A percentile compares a stretch with the other conserved stretches of the same genome.
Evolutionary conservation across 2,113 vertebrate genomes (phyloP).

Genomic region (Speoplatyrhinus poulsoni): DNA sequence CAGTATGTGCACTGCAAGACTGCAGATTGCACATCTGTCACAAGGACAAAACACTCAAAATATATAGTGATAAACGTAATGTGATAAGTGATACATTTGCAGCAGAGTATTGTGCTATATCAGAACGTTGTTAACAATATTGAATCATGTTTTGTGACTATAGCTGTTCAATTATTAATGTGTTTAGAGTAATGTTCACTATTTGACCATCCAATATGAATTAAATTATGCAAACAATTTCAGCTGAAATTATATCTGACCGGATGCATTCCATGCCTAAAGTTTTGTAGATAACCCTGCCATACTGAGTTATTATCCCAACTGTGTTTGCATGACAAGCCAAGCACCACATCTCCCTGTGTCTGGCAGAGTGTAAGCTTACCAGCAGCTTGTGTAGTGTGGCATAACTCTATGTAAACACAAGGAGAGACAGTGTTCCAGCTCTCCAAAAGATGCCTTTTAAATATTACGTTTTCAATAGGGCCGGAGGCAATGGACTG

Average conservation of each 20-base stretch:
- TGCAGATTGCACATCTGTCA: slow-evolving; percentile 32
- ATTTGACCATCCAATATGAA: neutral
- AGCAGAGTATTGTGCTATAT: neutral
- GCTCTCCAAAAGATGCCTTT: slow-evolving; percentile 30
- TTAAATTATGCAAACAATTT: neutral
- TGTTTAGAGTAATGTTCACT: too few relatives aligned
- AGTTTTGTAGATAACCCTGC: slow-evolving; percentile 7
- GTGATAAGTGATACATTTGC: too few relatives aligned
- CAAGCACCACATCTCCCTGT: slow-evolving; percentile 30
- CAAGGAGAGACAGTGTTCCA: slow-evolving; percentile 16
- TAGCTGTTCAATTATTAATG: too few relatives aligned
- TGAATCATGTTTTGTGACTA: too few relatives aligned
- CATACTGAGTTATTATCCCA: slow-evolving; percentile 12
- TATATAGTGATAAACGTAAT: neutral
- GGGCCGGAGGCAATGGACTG: slow-evolving; percentile 31
- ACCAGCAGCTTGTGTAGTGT: slow-evolving; percentile 22
- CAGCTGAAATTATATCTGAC: slow-evolving; percentile 3
- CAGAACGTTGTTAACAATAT: neutral
- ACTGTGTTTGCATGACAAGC: slow-evolving; percentile 28
- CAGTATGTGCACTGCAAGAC: slow-evolving; percentile 6
- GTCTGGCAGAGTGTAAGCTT: slow-evolving; percentile 28
- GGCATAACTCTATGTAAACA: slow-evolving; percentile 43
- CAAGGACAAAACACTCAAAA: slow-evolving; percentile 1
- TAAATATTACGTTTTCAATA: slow-evolving; percentile 71
- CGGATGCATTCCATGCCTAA: neutral